Base-by-base conservation (phyloP, 2,888 invertebrate species). In the Drosophila algonquin region DNA sequence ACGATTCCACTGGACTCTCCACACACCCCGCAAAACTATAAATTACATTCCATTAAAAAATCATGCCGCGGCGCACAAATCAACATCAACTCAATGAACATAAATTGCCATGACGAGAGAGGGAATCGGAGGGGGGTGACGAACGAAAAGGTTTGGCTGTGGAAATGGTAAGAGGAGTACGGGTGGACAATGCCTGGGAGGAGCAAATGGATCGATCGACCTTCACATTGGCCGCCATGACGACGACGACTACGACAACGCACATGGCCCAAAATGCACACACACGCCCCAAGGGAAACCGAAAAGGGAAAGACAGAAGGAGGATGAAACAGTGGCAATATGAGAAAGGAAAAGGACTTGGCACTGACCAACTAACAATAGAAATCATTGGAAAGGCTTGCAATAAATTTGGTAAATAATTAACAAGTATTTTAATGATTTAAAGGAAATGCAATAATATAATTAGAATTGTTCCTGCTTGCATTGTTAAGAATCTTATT, bases 41-140 rank as follows among this genome's bases (percentile, higher is more conserved):
- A 87, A 81, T 77, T 77, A 72, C 77, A 87, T 84, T 83, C 87
- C 82, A 87, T 83, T 83, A 76, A 83, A 83, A 85, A 83, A 68
- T 81, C 87, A 81, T 81, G 87, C 82, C 67, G 76, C 63, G 70
- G 64, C 82, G 72, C 72, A 78, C 83, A 87, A 83, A 80, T 87
- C 87, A 87, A 79, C 82, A 87, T 75, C 85, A 83, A 76, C 87
- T 81, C 87, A 83, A 84, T 81, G 87, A 84, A 77, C 87, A 83
- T 87, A 87, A 82, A 83, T 79, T 81, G 84, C 71, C 75, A 65
- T 47, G 64, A 21, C 61, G 72, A 76, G 56, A 73, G 56, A 16
- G 56, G 68, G 64, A 1, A 35, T 35, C 32, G 61, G 24, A 24
- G 35, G 30, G 46, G 9, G 18, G 18, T 12, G 9, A 18, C 27